phyloP scores from a whole-genome alignment of 2,113 vertebrate genomes.

The Chloropsis hardwickii region DNA sequence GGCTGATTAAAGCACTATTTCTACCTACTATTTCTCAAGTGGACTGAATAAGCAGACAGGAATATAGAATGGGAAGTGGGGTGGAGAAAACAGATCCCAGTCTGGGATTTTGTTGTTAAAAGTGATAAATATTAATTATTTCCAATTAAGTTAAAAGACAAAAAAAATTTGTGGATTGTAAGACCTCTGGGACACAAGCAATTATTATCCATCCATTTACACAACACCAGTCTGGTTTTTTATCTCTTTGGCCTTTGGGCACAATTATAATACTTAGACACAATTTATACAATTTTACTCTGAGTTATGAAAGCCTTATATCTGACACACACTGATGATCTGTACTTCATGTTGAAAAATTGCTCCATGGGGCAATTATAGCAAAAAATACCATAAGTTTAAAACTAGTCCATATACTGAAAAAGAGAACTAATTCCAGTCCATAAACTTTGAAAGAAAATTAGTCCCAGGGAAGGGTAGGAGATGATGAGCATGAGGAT shows the following conservation, averaged over 20 bases:
- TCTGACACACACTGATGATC: background rate
- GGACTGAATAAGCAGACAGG: constrained; percentile 1
- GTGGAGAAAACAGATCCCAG: constrained; percentile 12
- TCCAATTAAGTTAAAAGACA: background rate
- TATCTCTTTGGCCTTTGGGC: constrained; percentile 6
- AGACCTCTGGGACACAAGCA: background rate
- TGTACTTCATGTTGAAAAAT: background rate
- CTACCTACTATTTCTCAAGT: constrained; percentile 20
- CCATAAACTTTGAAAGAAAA: background rate
- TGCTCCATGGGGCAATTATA: background rate
- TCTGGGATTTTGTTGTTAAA: background rate
- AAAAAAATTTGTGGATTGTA: background rate
- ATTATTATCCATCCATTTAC: constrained; percentile 2
- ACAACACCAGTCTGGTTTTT: background rate
- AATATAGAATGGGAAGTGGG: background rate
- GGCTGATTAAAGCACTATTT: constrained; percentile 39
- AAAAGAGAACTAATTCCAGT: background rate
- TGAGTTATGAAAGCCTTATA: background rate
- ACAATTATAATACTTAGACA: background rate
- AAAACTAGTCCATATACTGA: background rate
- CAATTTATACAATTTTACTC: background rate
- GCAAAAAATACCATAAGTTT: background rate
- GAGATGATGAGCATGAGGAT: background rate
- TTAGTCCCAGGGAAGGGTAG: background rate
- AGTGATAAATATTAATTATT: constrained; percentile 52